These are phyloP conservation scores for Papilio protenor DNA, from an alignment of 2,888 invertebrate genomes.

Conservation along the genomic window DNA sequence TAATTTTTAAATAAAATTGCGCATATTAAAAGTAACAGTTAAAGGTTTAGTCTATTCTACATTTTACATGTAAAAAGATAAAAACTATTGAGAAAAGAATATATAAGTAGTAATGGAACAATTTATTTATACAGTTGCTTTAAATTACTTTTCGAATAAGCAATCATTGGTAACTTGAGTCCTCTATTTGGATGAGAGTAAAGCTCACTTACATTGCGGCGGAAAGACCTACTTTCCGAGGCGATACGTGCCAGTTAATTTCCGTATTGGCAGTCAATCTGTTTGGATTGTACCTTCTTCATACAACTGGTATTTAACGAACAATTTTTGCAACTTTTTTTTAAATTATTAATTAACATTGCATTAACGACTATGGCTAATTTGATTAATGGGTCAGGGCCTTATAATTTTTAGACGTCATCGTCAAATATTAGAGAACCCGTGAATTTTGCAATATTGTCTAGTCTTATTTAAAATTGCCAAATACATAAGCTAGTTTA, in stretches of 20 bases:
- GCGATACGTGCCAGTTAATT: constrained; percentile 17
- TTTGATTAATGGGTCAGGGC: not conserved
- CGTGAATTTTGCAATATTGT: no score
- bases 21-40: not conserved
- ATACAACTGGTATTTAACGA: not conserved
- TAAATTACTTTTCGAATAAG: not conserved
- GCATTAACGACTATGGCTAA: not conserved
- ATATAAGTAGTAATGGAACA: not conserved
- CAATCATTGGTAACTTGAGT: not conserved
- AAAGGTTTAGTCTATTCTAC: no score
- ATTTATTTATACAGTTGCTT: no score
- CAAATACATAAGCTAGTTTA: no score
- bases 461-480: no score
- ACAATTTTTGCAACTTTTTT: not conserved
- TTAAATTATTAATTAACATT: not conserved
- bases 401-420: not conserved
- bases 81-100: no score
- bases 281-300: not conserved
- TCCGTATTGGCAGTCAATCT: constrained; percentile 25
- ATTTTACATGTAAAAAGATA: no score
- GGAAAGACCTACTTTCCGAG: constrained; percentile 30
- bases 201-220: constrained; percentile 20
- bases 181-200: not conserved
- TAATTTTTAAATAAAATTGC: not conserved
- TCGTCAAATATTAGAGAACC: no score